phyloP scores from a whole-genome alignment of 2,113 vertebrate species.

The Patagioenas fasciata region DNA sequence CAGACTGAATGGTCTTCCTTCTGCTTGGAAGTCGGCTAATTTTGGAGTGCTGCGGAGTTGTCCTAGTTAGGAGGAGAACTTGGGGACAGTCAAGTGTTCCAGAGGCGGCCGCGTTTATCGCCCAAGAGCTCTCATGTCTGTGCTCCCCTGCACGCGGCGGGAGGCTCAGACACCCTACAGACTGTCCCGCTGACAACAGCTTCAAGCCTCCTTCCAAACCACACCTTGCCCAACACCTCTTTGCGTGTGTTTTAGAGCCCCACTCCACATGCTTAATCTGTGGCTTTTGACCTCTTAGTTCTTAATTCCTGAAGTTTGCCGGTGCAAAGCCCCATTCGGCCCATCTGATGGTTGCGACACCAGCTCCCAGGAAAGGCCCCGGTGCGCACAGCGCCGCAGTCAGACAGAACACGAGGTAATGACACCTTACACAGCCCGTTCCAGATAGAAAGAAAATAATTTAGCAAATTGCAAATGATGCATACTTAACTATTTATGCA shows the following conservation, averaged over 20 bases:
- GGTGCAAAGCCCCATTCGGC: not conserved
- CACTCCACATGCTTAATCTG: not conserved
- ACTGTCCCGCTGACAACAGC: not conserved
- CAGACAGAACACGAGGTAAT: conserved; percentile 33
- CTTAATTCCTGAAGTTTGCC: not conserved
- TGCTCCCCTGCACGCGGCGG: fast-evolving
- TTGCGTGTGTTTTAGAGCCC: not conserved
- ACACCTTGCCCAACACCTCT: not conserved
- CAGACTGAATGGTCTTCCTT: not conserved
- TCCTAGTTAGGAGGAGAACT: not conserved
- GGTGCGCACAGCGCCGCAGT: not conserved
- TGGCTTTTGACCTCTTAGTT: not conserved
- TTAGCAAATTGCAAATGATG: conserved; percentile 70
- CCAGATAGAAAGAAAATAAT: conserved; percentile 70
- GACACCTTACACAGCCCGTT: conserved; percentile 46
- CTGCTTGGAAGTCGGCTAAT: not conserved
- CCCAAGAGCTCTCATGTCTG: not conserved
- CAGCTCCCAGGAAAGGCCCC: not conserved
- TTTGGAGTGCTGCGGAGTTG: not conserved
- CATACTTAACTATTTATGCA: conserved; percentile 70
- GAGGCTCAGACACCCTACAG: not conserved
- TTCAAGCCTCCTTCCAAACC: not conserved
- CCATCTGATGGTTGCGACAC: not conserved
- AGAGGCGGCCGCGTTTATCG: not conserved
- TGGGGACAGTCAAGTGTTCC: not conserved